phyloP scores from a whole-genome alignment of 2,888 invertebrate genomes.

The Biston stratarius region DNA sequence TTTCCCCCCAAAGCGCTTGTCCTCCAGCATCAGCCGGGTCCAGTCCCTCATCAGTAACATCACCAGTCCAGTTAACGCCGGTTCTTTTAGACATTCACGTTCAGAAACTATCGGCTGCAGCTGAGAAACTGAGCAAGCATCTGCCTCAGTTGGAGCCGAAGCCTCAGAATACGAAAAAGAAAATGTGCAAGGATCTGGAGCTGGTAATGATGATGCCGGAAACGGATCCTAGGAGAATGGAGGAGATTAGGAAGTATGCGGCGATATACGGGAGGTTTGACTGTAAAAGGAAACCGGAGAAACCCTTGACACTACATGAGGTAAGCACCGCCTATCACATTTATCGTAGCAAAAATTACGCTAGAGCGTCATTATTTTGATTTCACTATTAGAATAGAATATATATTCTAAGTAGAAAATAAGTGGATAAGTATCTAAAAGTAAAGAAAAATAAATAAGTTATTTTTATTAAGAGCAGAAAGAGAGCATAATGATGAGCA shows the following conservation, averaged over 20 bases:
- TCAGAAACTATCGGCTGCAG: conserved; percentile 92
- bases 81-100: conserved; percentile 94
- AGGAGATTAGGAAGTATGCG: conserved; percentile 97
- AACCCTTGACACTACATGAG: conserved; percentile 98
- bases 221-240: conserved; percentile 95
- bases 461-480: no score
- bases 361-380: no score
- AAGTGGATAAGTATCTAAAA: no score
- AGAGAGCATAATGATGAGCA: no score
- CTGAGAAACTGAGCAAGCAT: conserved; percentile 93
- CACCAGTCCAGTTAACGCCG: conserved; percentile 91
- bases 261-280: conserved; percentile 99
- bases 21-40: conserved; percentile 85
- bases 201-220: conserved; percentile 96
- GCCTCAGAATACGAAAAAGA: conserved; percentile 96
- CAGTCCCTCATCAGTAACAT: conserved; percentile 86
- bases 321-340: conserved; percentile 68
- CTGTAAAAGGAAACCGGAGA: conserved; percentile 98
- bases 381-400: no score
- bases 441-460: no score
- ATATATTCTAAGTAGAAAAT: no score
- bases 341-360: no score
- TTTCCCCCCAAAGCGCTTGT: conserved; percentile 79
- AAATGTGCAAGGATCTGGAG: conserved; percentile 96
- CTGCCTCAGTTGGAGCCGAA: conserved; percentile 95